Evolutionary conservation across 2,888 invertebrate species (phyloP).

Genomic region (Apomyelois bistriatella): DNA sequence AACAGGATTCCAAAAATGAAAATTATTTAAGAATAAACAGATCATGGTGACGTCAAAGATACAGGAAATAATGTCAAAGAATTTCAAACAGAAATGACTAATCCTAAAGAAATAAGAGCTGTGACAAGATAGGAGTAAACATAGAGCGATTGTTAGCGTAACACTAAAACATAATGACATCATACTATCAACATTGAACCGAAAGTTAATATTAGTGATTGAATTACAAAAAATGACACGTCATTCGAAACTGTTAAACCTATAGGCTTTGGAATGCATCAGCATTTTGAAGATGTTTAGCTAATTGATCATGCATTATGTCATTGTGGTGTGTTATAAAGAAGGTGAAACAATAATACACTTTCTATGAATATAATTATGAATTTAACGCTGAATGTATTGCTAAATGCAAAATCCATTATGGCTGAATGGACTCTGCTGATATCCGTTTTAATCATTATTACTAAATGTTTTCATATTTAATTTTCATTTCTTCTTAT

Average conservation of each 20-base stretch:
- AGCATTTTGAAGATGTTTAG: neutral
- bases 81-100: slow-evolving; percentile 12
- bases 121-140: slow-evolving; percentile 49
- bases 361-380: no score
- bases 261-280: neutral
- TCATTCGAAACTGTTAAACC: slow-evolving; percentile 15
- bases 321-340: neutral
- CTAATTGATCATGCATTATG: neutral
- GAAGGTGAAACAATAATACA: no score
- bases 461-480: no score
- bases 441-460: no score
- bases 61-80: slow-evolving; percentile 10
- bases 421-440: no score
- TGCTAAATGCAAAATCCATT: no score
- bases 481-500: neutral
- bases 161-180: slow-evolving; percentile 52
- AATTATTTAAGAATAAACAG: neutral
- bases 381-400: no score
- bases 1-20: neutral
- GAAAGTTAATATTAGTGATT: slow-evolving; percentile 42
- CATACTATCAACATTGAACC: slow-evolving; percentile 43
- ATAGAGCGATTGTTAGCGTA: slow-evolving; percentile 42
- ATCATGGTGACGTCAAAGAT: slow-evolving; percentile 6
- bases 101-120: slow-evolving; percentile 7
- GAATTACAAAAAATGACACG: slow-evolving; percentile 43